Base-by-base conservation (phyloP, 37 sponge, comb jelly and placozoan species). In the Dysidea cf. avara region DNA sequence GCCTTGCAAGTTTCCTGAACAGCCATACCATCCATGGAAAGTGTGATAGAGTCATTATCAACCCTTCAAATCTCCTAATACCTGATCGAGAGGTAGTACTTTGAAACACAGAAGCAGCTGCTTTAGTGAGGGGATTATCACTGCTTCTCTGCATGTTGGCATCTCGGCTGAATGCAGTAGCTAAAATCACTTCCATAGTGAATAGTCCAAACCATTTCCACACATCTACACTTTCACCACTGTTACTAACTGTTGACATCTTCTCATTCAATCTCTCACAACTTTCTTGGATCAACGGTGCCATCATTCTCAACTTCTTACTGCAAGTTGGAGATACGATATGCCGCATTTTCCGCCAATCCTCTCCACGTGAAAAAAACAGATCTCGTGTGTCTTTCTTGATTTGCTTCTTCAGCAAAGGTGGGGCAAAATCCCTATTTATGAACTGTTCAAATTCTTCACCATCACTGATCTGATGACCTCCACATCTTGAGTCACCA, bases 131-230 rank as follows among this genome's bases (percentile, higher is more conserved):
- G 43, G 73, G n/a, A 51, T 89, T 80, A 46, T 47, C 66, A 24
- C 79, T 51, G 79, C 47, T 20, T 62, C 54, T 0, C 74, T 67
- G 18, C 88, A 78, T 53, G 82, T 82, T 6, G 79, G 83, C 16
- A 57, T 72, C n/a, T n/a, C n/a, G n/a, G n/a, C n/a, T n/a, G n/a
- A n/a, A n/a, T n/a, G n/a, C n/a, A n/a, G n/a, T n/a, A 14, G 83
- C 88, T 55, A 88, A 16, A 28, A 88, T 76, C 12, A 86, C 75
- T 57, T 88, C 88, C 79, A 88, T 77, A 39, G 83, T 78, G 64
- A 78, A 78, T 26, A 43, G 33, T 0, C 76, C 64, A 72, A 53
- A n/a, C n/a, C n/a, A n/a, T n/a, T n/a, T n/a, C n/a, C n/a, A n/a
- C n/a, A n/a, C n/a, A n/a, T n/a, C n/a, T 24, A 49, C 12, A 34